These are phyloP conservation scores for Diabrotica virgifera DNA, from an alignment of 1,140 invertebrate genomes.

Conservation along the genomic window DNA sequence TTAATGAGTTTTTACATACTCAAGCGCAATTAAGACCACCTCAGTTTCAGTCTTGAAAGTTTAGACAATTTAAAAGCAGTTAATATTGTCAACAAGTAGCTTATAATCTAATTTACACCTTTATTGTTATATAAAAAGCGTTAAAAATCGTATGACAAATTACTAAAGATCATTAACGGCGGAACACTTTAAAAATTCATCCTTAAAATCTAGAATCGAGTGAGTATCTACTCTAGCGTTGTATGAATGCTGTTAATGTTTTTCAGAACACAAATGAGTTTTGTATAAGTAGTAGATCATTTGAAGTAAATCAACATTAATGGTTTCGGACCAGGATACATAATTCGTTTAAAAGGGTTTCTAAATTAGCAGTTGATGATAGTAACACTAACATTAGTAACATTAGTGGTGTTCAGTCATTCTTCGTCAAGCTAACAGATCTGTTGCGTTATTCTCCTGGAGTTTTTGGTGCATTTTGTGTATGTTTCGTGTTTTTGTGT, in stretches of 20 bases:
- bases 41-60: background rate
- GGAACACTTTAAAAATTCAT: background rate
- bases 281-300: constrained; percentile 3
- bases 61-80: background rate
- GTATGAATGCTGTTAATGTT: background rate
- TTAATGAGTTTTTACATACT: background rate
- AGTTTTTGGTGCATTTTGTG: background rate
- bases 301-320: constrained; percentile 43
- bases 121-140: constrained; percentile 1
- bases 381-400: constrained; percentile 39
- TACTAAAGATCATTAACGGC: background rate
- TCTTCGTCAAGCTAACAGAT: constrained; percentile 38
- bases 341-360: constrained; percentile 48
- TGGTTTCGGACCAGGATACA: constrained; percentile 37
- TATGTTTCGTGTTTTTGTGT: background rate
- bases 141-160: constrained; percentile 1
- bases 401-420: constrained; percentile 37
- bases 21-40: background rate
- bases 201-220: too few species aligned
- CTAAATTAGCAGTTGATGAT: constrained; percentile 48
- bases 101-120: background rate
- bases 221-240: background rate
- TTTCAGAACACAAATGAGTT: constrained; percentile 3
- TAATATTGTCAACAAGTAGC: background rate
- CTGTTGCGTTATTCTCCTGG: constrained; percentile 7